Base-by-base conservation (phyloP, 2,888 invertebrate species). In the Harpalus rubripes region DNA sequence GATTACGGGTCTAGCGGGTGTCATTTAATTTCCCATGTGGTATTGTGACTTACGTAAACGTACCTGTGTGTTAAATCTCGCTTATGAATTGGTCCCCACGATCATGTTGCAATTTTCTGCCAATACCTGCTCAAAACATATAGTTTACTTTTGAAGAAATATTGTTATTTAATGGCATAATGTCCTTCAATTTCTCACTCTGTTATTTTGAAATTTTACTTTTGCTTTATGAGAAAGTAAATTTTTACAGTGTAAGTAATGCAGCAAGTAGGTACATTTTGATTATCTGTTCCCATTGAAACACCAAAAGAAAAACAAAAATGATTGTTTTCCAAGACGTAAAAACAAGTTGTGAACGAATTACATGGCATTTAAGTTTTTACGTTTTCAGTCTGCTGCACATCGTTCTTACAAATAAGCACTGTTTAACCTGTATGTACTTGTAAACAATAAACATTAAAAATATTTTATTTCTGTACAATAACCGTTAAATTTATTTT, bases 11-110 rank as follows among this genome's bases (percentile, higher is more conserved):
- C 74, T 79, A 63, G 26, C 44, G 68, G 59, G 85, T 86, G 86
- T 86, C 86, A 86, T 86, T 86, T 86, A 86, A 86, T 86, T 86
- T 78, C n/a, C 61, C 58, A 32, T 84, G 79, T 83, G 83, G 83
- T 80, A 72, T 80, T 85, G 85, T 85, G 79, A 85, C 85, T 85
- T 85, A 84, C 84, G 83, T 32, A 83, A 82, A 68, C 39, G 63
- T 63, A 63, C 63, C 63, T 63, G 63, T 26, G 32, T 63, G 8
- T 63, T 39, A 68, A 68, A 68, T 32, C 39, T n/a, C 63, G 22
- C 68, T 68, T 68, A 68, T 68, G 68, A 68, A 68, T 68, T 68
- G 39, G 26, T 63, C 12, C 22, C 63, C n/a, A 63, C n/a, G n/a
- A 12, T 63, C 63, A 59, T 59, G 16, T 39, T 68, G 68, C 68